Conservation (phyloP, 2,113 vertebrate species). For the Apodemus sylvaticus region DNA sequence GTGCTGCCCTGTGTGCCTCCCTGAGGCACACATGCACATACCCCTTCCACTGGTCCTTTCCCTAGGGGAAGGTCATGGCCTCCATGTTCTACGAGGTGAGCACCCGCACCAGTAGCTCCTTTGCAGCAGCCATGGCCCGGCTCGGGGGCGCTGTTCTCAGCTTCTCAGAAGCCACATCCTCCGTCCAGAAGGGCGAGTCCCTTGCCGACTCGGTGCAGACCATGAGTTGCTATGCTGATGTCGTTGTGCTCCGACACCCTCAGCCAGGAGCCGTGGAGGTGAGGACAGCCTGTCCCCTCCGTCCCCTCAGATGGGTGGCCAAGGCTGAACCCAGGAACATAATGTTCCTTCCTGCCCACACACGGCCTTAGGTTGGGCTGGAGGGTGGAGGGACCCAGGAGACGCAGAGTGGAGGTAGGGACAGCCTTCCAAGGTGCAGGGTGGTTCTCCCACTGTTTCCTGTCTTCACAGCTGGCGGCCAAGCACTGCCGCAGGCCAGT, state of each 20-base stretch:
- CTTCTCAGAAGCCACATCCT: conserved; percentile 95
- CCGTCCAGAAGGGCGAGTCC: conserved; percentile 96
- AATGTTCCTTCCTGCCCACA: not conserved
- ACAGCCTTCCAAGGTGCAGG: too few relatives aligned
- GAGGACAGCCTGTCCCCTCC: not conserved
- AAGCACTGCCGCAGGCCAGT: conserved; percentile 95
- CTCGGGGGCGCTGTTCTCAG: conserved; percentile 94
- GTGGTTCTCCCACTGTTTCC: not conserved
- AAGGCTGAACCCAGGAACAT: not conserved
- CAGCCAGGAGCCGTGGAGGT: conserved; percentile 95
- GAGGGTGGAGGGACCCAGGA: not conserved
- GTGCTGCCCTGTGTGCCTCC: not conserved
- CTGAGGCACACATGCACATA: rapidly evolving
- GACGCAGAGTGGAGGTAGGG: rapidly evolving
- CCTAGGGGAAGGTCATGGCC: conserved; percentile 97
- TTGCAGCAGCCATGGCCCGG: conserved; percentile 94
- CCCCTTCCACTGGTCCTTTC: rapidly evolving
- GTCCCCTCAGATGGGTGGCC: rapidly evolving
- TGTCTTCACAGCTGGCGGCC: conserved; percentile 88
- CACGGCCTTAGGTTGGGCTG: not conserved
- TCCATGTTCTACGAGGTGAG: conserved; percentile 98
- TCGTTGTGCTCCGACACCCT: conserved; percentile 95
- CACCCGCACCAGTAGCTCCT: conserved; percentile 97
- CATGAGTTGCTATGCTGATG: conserved; percentile 96
- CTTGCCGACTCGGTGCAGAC: conserved; percentile 95